Conservation (phyloP, 2,113 vertebrate species). For the Ursus arctos region DNA sequence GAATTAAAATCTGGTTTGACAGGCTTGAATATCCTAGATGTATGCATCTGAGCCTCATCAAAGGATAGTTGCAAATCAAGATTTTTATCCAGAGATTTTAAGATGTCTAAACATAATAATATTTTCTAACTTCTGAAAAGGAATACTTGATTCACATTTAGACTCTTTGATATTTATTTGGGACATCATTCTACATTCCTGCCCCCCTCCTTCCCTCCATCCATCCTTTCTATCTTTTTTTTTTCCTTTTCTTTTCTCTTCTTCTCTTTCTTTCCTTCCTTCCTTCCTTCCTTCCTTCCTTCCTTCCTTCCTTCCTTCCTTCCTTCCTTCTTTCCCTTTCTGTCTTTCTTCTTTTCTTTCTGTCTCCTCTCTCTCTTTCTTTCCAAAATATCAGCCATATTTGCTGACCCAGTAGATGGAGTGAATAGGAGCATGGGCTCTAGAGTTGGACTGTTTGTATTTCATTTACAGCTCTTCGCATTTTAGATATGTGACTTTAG, state of each 20-base stretch:
- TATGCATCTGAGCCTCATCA: neutral
- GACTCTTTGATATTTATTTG: neutral
- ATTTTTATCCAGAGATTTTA: neutral
- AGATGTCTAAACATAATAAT: neutral
- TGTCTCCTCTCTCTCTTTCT: neutral
- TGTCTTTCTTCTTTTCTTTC: rapidly evolving
- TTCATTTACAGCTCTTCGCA: neutral
- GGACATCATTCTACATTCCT: neutral
- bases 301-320: neutral
- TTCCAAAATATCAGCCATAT: neutral
- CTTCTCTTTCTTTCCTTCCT: no score
- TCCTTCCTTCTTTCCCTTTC: rapidly evolving
- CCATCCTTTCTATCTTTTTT: no score
- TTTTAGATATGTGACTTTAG: neutral
- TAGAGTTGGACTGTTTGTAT: neutral
- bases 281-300: rapidly evolving
- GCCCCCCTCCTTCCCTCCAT: neutral
- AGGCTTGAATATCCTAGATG: neutral
- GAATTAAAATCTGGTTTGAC: neutral
- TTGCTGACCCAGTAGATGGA: neutral
- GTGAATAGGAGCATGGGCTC: neutral
- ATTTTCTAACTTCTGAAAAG: neutral
- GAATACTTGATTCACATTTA: neutral
- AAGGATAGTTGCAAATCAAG: neutral
- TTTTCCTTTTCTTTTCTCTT: rapidly evolving